phyloP scores from a whole-genome alignment of 2,797 vertebrate genomes.

The Otolemur crassicaudatus region DNA sequence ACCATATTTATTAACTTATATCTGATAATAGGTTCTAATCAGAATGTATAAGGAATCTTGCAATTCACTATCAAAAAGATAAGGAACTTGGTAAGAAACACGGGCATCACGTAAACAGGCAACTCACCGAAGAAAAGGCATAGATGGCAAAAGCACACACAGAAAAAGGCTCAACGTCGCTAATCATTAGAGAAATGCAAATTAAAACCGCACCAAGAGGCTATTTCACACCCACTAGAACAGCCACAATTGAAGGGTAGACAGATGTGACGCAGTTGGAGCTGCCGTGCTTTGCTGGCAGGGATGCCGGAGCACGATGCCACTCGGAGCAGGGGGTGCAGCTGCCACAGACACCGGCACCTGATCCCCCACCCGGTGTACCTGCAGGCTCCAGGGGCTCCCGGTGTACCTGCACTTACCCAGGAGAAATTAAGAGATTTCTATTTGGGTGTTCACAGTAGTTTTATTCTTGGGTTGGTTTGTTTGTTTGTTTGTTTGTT shows the following conservation, averaged over 20 bases:
- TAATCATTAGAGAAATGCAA: background rate
- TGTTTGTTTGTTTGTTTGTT: no score
- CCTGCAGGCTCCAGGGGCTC: background rate
- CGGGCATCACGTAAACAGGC: background rate
- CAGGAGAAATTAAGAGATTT: background rate
- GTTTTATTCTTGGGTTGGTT: background rate
- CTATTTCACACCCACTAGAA: background rate
- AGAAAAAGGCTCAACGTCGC: background rate
- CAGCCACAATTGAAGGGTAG: background rate
- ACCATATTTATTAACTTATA: background rate
- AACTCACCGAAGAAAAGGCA: background rate
- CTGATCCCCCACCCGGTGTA: fast-evolving
- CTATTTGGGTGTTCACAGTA: no score
- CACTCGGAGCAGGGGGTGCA: fast-evolving
- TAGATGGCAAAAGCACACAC: background rate
- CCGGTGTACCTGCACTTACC: background rate
- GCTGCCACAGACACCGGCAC: fast-evolving
- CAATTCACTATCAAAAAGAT: background rate
- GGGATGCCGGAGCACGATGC: fast-evolving
- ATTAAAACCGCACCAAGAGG: background rate
- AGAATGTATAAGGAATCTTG: background rate
- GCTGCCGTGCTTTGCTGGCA: fast-evolving
- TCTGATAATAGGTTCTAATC: background rate
- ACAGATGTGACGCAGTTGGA: fast-evolving
- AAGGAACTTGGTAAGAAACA: background rate